These are phyloP conservation scores for Ochropacha duplaris DNA, from an alignment of 2,888 invertebrate species.

Conservation along the genomic window DNA sequence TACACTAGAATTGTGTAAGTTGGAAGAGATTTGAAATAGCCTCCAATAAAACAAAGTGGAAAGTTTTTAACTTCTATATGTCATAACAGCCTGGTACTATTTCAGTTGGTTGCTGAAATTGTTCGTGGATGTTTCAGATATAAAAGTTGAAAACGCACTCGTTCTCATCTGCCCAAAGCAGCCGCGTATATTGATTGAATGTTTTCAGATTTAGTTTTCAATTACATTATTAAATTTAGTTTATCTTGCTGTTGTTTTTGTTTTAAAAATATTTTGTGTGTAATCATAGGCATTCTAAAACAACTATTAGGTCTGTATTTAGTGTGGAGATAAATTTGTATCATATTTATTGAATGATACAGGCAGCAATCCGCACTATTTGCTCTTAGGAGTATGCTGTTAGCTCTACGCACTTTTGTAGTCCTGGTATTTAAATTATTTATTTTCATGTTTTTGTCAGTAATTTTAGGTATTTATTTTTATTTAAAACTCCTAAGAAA, in stretches of 20 bases:
- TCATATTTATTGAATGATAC: background rate
- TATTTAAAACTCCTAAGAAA: too few species aligned
- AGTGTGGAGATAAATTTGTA: background rate
- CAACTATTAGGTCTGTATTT: too few species aligned
- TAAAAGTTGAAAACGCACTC: too few species aligned
- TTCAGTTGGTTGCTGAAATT: background rate
- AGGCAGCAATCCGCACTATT: background rate
- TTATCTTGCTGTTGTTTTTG: too few species aligned
- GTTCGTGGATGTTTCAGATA: background rate
- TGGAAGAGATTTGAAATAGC: background rate
- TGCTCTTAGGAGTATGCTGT: background rate
- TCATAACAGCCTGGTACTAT: background rate
- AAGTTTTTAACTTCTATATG: background rate
- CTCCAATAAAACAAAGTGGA: background rate
- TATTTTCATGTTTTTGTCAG: too few species aligned
- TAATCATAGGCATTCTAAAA: too few species aligned
- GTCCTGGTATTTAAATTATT: background rate
- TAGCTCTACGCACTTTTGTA: background rate
- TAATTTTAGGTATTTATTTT: too few species aligned
- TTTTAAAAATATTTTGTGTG: too few species aligned
- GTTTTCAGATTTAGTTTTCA: too few species aligned
- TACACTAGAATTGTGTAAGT: background rate
- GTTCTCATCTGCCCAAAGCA: too few species aligned
- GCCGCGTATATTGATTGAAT: too few species aligned
- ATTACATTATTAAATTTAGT: too few species aligned